Evolutionary conservation across 2,888 invertebrate genomes (phyloP).

Genomic region (Synanthedon tipuliformis): DNA sequence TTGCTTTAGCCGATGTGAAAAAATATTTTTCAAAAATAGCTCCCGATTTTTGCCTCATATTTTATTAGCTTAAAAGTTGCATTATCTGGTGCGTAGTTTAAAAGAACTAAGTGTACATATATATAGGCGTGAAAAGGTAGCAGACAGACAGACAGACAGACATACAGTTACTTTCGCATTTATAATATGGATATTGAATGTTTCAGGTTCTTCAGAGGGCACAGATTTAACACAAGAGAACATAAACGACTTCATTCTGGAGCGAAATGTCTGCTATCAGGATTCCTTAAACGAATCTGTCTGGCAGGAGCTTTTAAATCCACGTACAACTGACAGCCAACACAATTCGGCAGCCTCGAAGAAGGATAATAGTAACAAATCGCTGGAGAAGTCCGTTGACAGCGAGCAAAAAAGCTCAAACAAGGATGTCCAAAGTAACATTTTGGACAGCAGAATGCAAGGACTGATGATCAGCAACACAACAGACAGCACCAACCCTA

Average conservation of each 20-base stretch:
- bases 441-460: conserved; percentile 44
- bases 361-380: conserved; percentile 40
- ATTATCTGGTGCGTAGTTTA: too few species aligned
- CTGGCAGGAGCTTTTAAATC: conserved; percentile 49
- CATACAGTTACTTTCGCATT: not conserved
- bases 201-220: conserved; percentile 57
- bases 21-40: too few species aligned
- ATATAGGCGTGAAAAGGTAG: too few species aligned
- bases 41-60: too few species aligned
- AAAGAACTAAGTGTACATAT: too few species aligned
- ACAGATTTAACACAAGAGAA: conserved; percentile 54
- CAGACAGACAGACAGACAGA: too few species aligned
- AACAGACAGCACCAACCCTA: conserved; percentile 51
- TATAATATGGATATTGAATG: not conserved
- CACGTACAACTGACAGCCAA: conserved; percentile 46
- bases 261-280: conserved; percentile 62
- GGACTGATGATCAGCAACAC: conserved; percentile 38
- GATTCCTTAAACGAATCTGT: conserved; percentile 60
- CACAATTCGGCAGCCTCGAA: conserved; percentile 21
- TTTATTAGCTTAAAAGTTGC: too few species aligned
- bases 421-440: conserved; percentile 48
- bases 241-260: conserved; percentile 57
- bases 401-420: conserved; percentile 51
- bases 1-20: too few species aligned
- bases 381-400: conserved; percentile 41